phyloP scores from a whole-genome alignment of 2,888 invertebrate species.

The Agriotes lineatus region DNA sequence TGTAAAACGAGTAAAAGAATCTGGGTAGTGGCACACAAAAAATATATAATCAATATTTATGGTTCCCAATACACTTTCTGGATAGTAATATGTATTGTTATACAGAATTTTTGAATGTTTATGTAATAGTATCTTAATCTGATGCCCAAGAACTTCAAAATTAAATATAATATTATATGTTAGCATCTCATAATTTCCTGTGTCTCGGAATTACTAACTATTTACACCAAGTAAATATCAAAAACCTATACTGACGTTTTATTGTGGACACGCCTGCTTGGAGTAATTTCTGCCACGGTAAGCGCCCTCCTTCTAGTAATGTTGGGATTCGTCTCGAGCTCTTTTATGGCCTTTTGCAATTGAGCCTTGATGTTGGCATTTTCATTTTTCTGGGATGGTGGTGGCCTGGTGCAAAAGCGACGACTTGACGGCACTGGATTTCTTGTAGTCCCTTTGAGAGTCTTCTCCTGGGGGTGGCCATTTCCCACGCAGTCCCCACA shows the following conservation, averaged over 20 bases:
- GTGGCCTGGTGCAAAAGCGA: conserved; percentile 31
- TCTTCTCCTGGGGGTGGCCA: not conserved
- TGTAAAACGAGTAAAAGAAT: too few relatives aligned
- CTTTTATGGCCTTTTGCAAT: conserved; percentile 28
- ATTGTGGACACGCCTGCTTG: conserved; percentile 8
- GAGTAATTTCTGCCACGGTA: conserved; percentile 38
- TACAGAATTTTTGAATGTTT: too few relatives aligned
- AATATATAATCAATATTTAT: too few relatives aligned
- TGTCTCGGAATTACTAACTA: too few relatives aligned
- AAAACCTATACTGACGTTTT: not conserved
- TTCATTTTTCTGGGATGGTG: conserved; percentile 6
- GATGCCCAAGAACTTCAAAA: too few relatives aligned
- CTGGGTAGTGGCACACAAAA: too few relatives aligned
- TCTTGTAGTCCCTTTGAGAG: not conserved
- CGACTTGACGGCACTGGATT: conserved; percentile 33
- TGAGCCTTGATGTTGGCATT: conserved; percentile 9
- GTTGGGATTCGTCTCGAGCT: conserved; percentile 21
- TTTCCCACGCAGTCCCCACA: conserved; percentile 33
- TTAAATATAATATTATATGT: too few relatives aligned
- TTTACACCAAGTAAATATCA: not conserved
- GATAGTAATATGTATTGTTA: too few relatives aligned
- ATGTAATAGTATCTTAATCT: too few relatives aligned
- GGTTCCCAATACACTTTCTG: too few relatives aligned
- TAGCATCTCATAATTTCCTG: too few relatives aligned
- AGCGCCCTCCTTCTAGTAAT: conserved; percentile 19